Base-by-base conservation (phyloP, 1,140 invertebrate genomes). In the Meloidogyne chitwoodi region DNA sequence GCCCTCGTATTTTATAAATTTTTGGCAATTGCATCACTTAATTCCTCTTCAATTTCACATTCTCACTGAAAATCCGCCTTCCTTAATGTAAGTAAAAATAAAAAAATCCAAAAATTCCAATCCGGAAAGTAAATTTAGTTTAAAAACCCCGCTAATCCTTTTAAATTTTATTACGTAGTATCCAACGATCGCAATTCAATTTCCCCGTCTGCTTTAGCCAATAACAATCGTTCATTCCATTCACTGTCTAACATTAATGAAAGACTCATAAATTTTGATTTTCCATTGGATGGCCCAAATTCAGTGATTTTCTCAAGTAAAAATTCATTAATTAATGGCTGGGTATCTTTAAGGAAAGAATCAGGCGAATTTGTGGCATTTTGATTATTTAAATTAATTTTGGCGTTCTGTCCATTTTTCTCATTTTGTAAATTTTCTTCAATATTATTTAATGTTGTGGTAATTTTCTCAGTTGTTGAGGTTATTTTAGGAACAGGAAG, bases 231-330 rank as follows among this genome's bases (percentile, higher is more conserved):
- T 8, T 56, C 29, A 22, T 64, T 64, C 48, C 48, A 56, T 56
- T 56, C 48, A 56, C n/a, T 56, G 10, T 56, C 48, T 6, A 56
- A 0, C 3, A 73, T 6, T 24, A 73, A 29, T 11, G 61, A 64
- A 12, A 73, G 61, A n/a, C 71, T 48, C 48, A 73, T 64, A 64
- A 63, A 73, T 34, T 73, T 73, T 24, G 56, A 61, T n/a, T 56
- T 19, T 61, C 71, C 71, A 26, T 73, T 64, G 14, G 24, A 73
- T n/a, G 71, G 71, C 12, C 71, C 71, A 22, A 73, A 73, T 22
- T 73, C 38, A 4, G 56, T 31, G 11, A 73, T 11, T 31, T 73
- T 73, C 34, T 73, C 71, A n/a, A 73, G 34, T 31, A 34, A 26
- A 48, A n/a, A 70, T 56, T 70, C 68, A n/a, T n/a, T 56, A 56